A percentile compares a stretch with the other conserved stretches of the same genome.
phyloP scores from a whole-genome alignment of 2,797 vertebrate genomes.

The Pangasius djambal region DNA sequence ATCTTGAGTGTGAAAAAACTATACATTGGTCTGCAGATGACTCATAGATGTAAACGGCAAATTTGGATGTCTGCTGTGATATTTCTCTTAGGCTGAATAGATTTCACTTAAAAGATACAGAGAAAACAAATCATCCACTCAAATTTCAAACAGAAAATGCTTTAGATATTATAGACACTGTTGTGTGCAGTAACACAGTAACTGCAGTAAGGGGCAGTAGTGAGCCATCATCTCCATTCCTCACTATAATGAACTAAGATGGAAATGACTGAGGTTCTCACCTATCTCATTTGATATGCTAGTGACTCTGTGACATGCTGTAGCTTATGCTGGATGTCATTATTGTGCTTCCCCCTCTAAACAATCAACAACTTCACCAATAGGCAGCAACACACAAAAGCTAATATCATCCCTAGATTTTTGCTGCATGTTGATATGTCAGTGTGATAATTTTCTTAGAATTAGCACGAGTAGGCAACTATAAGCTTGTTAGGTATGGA shows the following conservation, averaged over 20 bases:
- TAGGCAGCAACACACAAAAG: not conserved
- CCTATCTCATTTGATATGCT: not conserved
- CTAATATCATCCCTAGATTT: not conserved
- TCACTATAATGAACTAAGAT: not conserved
- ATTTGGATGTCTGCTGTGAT: not conserved
- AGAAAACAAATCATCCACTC: not conserved
- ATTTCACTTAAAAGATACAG: not conserved
- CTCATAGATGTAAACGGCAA: not conserved
- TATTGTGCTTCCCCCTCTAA: not conserved
- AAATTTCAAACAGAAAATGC: not conserved
- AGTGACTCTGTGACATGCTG: not conserved
- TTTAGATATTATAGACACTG: not conserved
- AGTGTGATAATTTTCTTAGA: not conserved
- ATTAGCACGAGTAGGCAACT: not conserved
- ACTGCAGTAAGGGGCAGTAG: conserved; percentile 1
- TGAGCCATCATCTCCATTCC: not conserved
- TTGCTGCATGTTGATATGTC: too few relatives aligned
- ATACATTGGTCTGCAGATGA: conserved; percentile 1
- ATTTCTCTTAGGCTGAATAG: not conserved
- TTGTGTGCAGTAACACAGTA: not conserved
- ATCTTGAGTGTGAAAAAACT: not conserved
- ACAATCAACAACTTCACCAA: not conserved
- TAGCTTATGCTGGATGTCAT: not conserved
- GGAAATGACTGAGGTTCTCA: not conserved
- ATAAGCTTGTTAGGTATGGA: not conserved